Percentiles rank a stretch among this genome's conserved stretches.
phyloP scores from a whole-genome alignment of 2,888 invertebrate species.

The Scaptomyza caliginosa region DNA sequence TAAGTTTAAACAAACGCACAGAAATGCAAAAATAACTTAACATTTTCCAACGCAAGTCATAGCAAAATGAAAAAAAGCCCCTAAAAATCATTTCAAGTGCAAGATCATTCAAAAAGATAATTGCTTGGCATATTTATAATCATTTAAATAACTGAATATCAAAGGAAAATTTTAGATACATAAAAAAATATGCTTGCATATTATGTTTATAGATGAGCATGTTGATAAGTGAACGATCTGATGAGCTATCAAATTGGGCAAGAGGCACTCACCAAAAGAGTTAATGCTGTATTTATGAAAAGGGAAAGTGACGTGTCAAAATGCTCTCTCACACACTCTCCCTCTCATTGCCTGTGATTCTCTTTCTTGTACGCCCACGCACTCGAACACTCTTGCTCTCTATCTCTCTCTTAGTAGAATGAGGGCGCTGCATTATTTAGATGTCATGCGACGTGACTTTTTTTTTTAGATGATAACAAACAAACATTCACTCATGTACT shows the following conservation, averaged over 20 bases:
- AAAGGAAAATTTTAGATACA: conserved; percentile 12
- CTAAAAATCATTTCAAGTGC: conserved; percentile 22
- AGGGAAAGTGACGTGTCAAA: conserved; percentile 39
- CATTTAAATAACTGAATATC: conserved; percentile 5
- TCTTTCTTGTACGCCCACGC: conserved; percentile 13
- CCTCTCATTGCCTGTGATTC: background rate
- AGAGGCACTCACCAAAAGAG: conserved; percentile 18
- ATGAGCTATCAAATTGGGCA: conserved; percentile 15
- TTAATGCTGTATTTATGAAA: conserved; percentile 16
- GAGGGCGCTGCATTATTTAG: conserved; percentile 1
- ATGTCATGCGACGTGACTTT: conserved; percentile 6
- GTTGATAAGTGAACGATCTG: background rate
- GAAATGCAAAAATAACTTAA: conserved; percentile 16
- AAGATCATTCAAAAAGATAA: conserved; percentile 23
- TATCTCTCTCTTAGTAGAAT: conserved; percentile 5
- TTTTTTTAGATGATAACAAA: conserved; percentile 27
- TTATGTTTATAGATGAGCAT: background rate
- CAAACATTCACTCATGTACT: background rate
- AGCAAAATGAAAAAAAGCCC: background rate
- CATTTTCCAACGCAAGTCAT: conserved; percentile 3
- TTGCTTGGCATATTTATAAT: conserved; percentile 10
- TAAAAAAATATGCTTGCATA: too few species aligned
- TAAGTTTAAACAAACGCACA: conserved; percentile 13
- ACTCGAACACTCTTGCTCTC: background rate
- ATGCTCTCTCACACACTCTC: background rate